Conservation (phyloP, 2,888 invertebrate species). For the Ligdia adustata region DNA sequence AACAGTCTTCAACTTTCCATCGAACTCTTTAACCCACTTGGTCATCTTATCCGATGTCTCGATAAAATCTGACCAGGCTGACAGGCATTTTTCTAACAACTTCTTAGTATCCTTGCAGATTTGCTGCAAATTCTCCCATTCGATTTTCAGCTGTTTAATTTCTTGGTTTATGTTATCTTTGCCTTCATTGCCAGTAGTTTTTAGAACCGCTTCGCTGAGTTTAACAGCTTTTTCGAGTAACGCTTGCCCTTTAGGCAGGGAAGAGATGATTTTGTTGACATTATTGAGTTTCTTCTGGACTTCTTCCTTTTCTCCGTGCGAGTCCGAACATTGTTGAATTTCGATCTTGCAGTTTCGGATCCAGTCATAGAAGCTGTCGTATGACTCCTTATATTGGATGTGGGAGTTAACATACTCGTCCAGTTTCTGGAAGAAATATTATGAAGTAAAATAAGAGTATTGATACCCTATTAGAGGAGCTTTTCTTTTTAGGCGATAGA, state of each 20-base stretch:
- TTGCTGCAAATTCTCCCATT: conserved; percentile 92
- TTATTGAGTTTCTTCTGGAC: conserved; percentile 90
- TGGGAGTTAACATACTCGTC: conserved; percentile 94
- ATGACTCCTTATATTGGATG: conserved; percentile 92
- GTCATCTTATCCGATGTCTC: conserved; percentile 89
- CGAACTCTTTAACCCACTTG: conserved; percentile 89
- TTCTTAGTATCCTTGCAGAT: conserved; percentile 91
- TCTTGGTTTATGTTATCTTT: conserved; percentile 92
- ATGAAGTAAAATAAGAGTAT: not conserved
- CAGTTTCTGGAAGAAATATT: conserved; percentile 79
- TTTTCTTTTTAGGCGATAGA: too few relatives aligned
- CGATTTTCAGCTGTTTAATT: conserved; percentile 90
- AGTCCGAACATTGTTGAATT: conserved; percentile 93
- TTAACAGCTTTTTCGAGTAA: conserved; percentile 89
- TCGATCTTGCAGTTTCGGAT: conserved; percentile 91
- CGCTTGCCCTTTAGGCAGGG: conserved; percentile 88
- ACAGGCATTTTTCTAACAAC: conserved; percentile 88
- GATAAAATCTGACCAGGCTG: conserved; percentile 92
- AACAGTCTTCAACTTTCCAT: conserved; percentile 86
- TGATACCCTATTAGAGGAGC: too few relatives aligned
- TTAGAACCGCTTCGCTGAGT: conserved; percentile 89
- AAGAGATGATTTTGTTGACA: conserved; percentile 87
- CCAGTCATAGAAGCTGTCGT: conserved; percentile 94
- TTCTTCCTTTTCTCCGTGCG: conserved; percentile 93
- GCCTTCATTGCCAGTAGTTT: conserved; percentile 92